Conservation (phyloP, 2,888 invertebrate species). For the Sceliomorpha sp. region DNA sequence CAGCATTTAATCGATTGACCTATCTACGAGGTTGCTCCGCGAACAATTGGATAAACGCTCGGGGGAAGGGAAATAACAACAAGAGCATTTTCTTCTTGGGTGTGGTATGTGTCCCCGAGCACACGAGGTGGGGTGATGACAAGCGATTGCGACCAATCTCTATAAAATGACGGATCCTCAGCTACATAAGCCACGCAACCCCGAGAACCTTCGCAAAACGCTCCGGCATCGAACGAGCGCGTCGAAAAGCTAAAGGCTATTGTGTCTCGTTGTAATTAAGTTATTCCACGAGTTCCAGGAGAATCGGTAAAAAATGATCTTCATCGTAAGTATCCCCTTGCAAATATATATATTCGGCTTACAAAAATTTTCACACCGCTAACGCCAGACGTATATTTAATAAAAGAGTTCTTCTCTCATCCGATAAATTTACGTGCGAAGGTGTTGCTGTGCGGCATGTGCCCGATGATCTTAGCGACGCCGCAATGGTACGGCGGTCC, state of each 20-base stretch:
- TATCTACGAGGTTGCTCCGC: conserved; percentile 46
- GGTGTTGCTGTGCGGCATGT: conserved; percentile 9
- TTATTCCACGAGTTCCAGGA: neutral
- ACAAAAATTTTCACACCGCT: too few relatives aligned
- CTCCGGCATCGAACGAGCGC: conserved; percentile 20
- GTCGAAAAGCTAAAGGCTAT: neutral
- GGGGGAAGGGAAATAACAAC: conserved; percentile 70
- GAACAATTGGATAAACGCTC: conserved; percentile 41
- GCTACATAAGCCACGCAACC: conserved; percentile 44
- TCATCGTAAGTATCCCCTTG: conserved; percentile 5
- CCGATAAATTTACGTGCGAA: neutral
- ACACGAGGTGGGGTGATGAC: conserved; percentile 67
- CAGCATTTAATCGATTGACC: conserved; percentile 30
- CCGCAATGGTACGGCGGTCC: conserved; percentile 71
- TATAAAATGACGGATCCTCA: conserved; percentile 59
- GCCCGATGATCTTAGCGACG: conserved; percentile 59
- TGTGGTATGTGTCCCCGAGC: conserved; percentile 69
- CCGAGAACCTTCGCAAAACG: conserved; percentile 38
- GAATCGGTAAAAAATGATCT: conserved; percentile 6
- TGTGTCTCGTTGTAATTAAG: neutral
- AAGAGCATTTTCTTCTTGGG: conserved; percentile 74
- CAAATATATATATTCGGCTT: too few relatives aligned
- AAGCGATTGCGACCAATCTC: conserved; percentile 65
- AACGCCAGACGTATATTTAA: too few relatives aligned
- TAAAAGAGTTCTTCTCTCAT: neutral